These are phyloP conservation scores for Mamestra brassicae DNA, from an alignment of 2,888 invertebrate genomes.

Conservation along the genomic window DNA sequence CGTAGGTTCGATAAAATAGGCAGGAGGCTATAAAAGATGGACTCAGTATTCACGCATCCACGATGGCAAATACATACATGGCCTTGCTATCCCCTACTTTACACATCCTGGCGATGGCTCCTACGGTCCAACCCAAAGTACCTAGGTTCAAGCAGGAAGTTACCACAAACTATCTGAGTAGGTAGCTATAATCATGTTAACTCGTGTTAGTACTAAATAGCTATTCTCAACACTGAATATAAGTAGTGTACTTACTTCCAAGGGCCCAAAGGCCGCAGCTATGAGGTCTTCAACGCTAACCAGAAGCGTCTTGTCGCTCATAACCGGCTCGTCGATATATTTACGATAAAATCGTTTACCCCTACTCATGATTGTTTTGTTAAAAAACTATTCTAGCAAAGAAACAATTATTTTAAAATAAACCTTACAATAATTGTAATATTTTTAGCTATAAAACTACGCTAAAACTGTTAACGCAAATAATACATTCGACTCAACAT, in stretches of 20 bases:
- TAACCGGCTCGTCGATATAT: slow-evolving; percentile 71
- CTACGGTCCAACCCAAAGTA: no score
- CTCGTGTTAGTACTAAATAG: no score
- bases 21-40: no score
- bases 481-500: neutral
- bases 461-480: neutral
- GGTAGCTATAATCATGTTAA: no score
- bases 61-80: no score
- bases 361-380: neutral
- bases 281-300: slow-evolving; percentile 83
- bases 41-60: no score
- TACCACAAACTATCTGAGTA: no score
- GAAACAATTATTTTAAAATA: neutral
- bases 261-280: slow-evolving; percentile 76
- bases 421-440: neutral
- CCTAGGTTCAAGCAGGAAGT: no score
- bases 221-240: neutral
- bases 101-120: no score
- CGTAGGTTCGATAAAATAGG: no score
- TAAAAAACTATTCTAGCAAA: slow-evolving; percentile 3
- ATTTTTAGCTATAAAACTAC: neutral
- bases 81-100: no score
- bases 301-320: slow-evolving; percentile 78
- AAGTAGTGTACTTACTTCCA: slow-evolving; percentile 60
- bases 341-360: neutral